Percentiles rank a stretch among this genome's conserved stretches.
phyloP scores from a whole-genome alignment of 2,888 invertebrate genomes.

The Branchellion lobata region DNA sequence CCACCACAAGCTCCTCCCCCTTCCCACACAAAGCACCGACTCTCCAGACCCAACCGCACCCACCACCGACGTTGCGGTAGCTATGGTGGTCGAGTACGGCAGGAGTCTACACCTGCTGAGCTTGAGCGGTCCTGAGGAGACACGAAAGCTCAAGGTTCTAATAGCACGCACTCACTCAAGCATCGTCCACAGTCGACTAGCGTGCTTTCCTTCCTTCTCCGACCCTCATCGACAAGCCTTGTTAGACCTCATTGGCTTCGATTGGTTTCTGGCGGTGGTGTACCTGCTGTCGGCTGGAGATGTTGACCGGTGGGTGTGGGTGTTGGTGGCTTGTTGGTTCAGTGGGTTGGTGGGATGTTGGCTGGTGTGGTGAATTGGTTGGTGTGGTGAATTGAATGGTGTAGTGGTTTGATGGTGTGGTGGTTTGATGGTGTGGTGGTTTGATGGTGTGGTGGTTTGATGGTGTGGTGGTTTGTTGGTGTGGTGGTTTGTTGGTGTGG shows the following conservation, averaged over 20 bases:
- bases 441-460: too few species aligned
- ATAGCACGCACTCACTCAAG: background rate
- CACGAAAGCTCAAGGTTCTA: background rate
- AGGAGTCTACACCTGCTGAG: background rate
- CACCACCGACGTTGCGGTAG: background rate
- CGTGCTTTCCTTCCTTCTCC: background rate
- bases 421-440: too few species aligned
- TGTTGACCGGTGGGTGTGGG: slow-evolving; percentile 50
- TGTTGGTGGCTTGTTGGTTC: too few species aligned
- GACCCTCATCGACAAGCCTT: background rate
- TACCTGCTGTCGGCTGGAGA: slow-evolving; percentile 60
- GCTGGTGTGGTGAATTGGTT: too few species aligned
- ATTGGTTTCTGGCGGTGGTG: slow-evolving; percentile 61
- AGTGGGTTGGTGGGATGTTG: too few species aligned
- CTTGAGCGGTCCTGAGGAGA: background rate
- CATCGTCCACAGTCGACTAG: background rate
- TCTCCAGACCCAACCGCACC: too few species aligned
- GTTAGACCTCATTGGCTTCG: slow-evolving; percentile 55
- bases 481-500: too few species aligned
- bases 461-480: too few species aligned
- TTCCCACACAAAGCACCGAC: background rate
- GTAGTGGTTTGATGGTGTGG: too few species aligned
- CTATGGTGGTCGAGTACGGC: background rate
- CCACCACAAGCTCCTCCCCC: background rate
- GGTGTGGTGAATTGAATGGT: too few species aligned